A percentile compares a stretch with the other conserved stretches of the same genome.
Conservation (phyloP, 2,888 invertebrate genomes). For the Scaptodrosophila latifasciaeformis region DNA sequence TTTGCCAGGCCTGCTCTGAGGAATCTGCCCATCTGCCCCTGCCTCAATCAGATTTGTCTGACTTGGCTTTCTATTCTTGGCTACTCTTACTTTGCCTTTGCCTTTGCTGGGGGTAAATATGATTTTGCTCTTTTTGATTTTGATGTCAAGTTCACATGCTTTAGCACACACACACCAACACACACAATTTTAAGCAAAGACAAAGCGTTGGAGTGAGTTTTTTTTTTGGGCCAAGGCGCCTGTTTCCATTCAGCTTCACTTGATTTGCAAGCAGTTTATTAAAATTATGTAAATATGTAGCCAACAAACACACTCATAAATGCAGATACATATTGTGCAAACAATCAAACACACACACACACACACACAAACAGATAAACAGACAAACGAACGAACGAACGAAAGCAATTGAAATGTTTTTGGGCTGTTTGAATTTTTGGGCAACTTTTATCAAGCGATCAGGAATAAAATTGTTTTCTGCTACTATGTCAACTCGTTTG, state of each 20-base stretch:
- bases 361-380: too few species aligned
- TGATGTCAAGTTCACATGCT: constrained; percentile 39
- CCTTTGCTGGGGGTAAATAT: constrained; percentile 47
- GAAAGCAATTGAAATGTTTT: constrained; percentile 25
- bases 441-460: too few species aligned
- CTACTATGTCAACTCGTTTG: too few species aligned
- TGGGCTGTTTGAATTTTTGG: too few species aligned
- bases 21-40: neutral
- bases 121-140: constrained; percentile 43
- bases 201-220: too few species aligned
- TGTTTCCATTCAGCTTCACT: too few species aligned
- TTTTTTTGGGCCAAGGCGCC: too few species aligned
- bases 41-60: too few species aligned
- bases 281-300: constrained; percentile 46
- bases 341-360: too few species aligned
- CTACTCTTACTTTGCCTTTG: neutral
- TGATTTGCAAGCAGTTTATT: constrained; percentile 50
- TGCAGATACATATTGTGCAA: constrained; percentile 1
- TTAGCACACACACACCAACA: neutral
- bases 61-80: constrained; percentile 25
- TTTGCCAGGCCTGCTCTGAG: neutral
- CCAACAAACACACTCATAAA: neutral
- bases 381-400: too few species aligned
- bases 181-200: too few species aligned
- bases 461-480: too few species aligned